Conservation (phyloP, 2,113 vertebrate genomes). For the Centropus unirufus region DNA sequence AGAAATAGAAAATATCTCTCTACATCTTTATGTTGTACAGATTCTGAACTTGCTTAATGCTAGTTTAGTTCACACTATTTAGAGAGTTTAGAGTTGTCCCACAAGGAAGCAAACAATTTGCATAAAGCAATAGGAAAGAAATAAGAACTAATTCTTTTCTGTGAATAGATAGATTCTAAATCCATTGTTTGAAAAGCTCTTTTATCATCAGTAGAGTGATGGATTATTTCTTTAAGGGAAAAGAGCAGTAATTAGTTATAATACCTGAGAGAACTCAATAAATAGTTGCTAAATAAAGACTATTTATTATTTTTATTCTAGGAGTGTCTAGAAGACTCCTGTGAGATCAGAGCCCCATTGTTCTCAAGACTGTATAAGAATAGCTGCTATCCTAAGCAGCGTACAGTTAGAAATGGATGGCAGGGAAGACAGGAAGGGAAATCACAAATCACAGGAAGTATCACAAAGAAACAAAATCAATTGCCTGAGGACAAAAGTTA, state of each 20-base stretch:
- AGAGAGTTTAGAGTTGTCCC: neutral
- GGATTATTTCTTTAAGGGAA: conserved; percentile 49
- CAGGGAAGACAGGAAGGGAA: neutral
- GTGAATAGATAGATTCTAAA: conserved; percentile 28
- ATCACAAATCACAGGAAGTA: neutral
- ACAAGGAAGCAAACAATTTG: conserved; percentile 20
- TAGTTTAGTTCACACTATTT: neutral
- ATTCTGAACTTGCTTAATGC: neutral
- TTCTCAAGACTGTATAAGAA: neutral
- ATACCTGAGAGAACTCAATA: conserved; percentile 60
- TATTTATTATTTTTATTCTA: conserved; percentile 36
- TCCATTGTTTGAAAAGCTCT: conserved; percentile 37
- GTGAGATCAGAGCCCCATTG: neutral
- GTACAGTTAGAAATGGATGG: neutral
- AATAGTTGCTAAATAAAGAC: conserved; percentile 45
- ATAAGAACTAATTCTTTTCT: conserved; percentile 45
- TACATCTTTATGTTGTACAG: neutral
- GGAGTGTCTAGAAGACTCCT: neutral
- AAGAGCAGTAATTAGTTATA: conserved; percentile 49
- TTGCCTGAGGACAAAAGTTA: neutral
- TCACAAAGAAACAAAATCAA: neutral
- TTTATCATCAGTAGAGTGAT: conserved; percentile 39
- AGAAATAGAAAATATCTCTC: neutral
- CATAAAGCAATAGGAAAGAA: neutral
- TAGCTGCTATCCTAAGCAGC: neutral